Evolutionary conservation across 2,797 vertebrate genomes (phyloP).

Genomic region (Lacerta viridis): DNA sequence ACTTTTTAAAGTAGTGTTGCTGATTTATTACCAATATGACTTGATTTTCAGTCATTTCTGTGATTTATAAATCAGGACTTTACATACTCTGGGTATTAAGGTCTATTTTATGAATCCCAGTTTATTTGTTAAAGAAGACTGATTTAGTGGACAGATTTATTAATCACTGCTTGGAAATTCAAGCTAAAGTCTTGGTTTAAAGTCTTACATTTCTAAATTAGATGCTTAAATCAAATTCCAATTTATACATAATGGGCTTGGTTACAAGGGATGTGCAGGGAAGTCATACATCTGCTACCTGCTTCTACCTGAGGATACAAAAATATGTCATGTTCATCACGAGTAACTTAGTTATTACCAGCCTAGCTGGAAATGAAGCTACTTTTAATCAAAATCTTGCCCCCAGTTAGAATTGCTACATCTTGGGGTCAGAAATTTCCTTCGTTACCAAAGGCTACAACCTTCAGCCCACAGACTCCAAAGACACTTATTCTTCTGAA

Average conservation of each 20-base stretch:
- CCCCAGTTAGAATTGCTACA: conserved; percentile 32
- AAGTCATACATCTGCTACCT: conserved; percentile 47
- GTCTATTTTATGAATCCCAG: conserved; percentile 63
- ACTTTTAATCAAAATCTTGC: conserved; percentile 58
- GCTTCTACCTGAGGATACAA: conserved; percentile 54
- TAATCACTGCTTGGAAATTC: conserved; percentile 66
- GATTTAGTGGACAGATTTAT: conserved; percentile 69
- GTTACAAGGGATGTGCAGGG: conserved; percentile 52
- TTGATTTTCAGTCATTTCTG: conserved; percentile 58
- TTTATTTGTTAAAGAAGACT: conserved; percentile 69
- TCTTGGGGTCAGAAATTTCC: conserved; percentile 16
- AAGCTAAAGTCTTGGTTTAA: conserved; percentile 57
- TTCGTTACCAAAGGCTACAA: conserved; percentile 6
- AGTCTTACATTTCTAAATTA: conserved; percentile 66
- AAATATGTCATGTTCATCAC: conserved; percentile 43
- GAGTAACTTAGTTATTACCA: conserved; percentile 58
- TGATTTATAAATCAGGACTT: conserved; percentile 65
- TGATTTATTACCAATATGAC: conserved; percentile 70
- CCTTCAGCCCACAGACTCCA: neutral
- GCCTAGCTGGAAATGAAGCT: conserved; percentile 32
- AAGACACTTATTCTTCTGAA: conserved; percentile 7
- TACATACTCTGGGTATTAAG: conserved; percentile 56
- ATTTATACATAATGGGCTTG: conserved; percentile 66
- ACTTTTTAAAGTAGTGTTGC: conserved; percentile 59
- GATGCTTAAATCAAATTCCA: conserved; percentile 70